A percentile compares a stretch with the other conserved stretches of the same genome.
phyloP scores from a whole-genome alignment of 2,888 invertebrate species.

The Nemotelus pantherinus region DNA sequence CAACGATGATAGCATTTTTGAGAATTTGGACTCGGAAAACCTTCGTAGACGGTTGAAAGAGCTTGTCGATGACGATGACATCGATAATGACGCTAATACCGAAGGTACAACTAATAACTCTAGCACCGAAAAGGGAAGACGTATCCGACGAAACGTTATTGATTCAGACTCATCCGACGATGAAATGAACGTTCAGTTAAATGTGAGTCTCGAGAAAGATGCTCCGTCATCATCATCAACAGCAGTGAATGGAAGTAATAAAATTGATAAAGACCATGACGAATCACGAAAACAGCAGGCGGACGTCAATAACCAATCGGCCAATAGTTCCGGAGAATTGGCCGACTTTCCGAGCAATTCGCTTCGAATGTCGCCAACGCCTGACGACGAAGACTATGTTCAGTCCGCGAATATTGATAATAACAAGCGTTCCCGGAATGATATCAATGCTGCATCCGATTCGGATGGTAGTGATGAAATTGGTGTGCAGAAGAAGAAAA shows the following conservation, averaged over 20 bases:
- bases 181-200: conserved; percentile 37
- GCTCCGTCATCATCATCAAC: background rate
- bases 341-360: conserved; percentile 33
- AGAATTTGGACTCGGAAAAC: conserved; percentile 63
- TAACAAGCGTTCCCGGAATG: conserved; percentile 22
- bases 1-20: conserved; percentile 55
- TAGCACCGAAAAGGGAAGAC: conserved; percentile 50
- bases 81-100: conserved; percentile 49
- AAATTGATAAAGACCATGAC: conserved; percentile 10
- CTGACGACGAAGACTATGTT: conserved; percentile 15
- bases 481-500: conserved; percentile 13
- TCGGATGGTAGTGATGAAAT: conserved; percentile 5
- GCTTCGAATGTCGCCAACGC: conserved; percentile 37
- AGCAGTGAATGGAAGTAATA: conserved; percentile 13
- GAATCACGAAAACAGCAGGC: conserved; percentile 15
- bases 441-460: background rate
- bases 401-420: conserved; percentile 11
- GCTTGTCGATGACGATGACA: conserved; percentile 53
- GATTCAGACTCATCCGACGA: conserved; percentile 61
- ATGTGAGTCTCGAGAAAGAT: background rate
- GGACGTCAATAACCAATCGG: conserved; percentile 36
- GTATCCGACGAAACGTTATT: conserved; percentile 61
- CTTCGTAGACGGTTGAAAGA: conserved; percentile 61
- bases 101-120: conserved; percentile 44
- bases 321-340: conserved; percentile 23